Conservation (phyloP, 2,888 invertebrate genomes). For the Ellobium chinense region DNA sequence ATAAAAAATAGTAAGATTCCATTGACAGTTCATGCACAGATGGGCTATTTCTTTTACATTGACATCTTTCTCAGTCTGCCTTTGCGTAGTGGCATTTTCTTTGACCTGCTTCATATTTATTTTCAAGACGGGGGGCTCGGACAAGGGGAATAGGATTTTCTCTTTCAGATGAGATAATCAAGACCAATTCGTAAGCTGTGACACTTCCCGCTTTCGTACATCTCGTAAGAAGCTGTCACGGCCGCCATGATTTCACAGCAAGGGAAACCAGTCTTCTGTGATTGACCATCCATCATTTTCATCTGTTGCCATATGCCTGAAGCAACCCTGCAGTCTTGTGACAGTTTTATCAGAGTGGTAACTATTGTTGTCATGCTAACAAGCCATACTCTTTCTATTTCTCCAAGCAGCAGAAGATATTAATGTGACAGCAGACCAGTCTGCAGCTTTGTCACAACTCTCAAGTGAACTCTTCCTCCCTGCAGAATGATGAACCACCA, state of each 20-base stretch:
- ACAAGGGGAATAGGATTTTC: not conserved
- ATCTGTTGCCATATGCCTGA: too few species aligned
- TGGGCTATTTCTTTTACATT: too few species aligned
- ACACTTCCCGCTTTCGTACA: slow-evolving; percentile 24
- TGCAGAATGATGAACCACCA: too few species aligned
- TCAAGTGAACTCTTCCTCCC: too few species aligned
- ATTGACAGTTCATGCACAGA: too few species aligned
- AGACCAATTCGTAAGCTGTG: slow-evolving; percentile 14
- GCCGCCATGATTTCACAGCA: not conserved
- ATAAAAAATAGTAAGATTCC: too few species aligned
- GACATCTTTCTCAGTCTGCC: too few species aligned
- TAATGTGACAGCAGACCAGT: too few species aligned
- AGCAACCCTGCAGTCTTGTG: not conserved
- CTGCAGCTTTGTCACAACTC: not conserved
- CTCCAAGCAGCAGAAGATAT: slow-evolving; percentile 33
- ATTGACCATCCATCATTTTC: not conserved
- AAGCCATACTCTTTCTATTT: slow-evolving; percentile 29
- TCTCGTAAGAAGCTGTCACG: slow-evolving; percentile 33
- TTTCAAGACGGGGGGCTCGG: too few species aligned
- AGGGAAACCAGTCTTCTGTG: not conserved
- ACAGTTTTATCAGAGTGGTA: slow-evolving; percentile 5
- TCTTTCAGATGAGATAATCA: not conserved
- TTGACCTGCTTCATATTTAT: not conserved
- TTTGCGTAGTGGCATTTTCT: too few species aligned
- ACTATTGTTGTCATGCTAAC: slow-evolving; percentile 34